phyloP scores from a whole-genome alignment of 2,797 vertebrate genomes.

The Epinephelus coioides region DNA sequence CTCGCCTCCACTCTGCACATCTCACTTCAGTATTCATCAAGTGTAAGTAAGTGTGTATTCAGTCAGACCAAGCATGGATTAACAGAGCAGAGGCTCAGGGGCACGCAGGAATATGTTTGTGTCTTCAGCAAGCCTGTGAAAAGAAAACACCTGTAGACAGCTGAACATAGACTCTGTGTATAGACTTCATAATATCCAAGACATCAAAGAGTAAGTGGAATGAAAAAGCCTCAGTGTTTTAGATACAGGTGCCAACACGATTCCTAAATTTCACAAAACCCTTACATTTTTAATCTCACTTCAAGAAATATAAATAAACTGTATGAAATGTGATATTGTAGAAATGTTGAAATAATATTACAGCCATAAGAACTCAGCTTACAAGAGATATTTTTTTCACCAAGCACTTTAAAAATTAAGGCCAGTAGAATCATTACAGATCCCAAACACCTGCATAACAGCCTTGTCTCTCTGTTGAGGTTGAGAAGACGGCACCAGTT shows the following conservation, averaged over 20 bases:
- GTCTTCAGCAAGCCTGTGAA: slow-evolving; percentile 18
- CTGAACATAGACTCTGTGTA: slow-evolving; percentile 5
- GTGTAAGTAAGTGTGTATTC: slow-evolving; percentile 54
- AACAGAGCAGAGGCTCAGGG: slow-evolving; percentile 31
- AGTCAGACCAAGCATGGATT: slow-evolving; percentile 57
- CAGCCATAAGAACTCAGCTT: background rate
- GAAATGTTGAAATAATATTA: background rate
- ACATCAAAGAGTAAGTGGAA: background rate
- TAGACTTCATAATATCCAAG: background rate
- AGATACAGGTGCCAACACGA: background rate
- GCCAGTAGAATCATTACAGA: no score
- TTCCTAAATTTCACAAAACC: background rate
- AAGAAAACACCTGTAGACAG: slow-evolving; percentile 22
- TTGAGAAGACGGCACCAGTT: no score
- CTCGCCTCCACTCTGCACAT: slow-evolving; percentile 56
- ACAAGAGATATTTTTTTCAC: no score
- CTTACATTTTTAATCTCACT: background rate
- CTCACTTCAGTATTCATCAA: slow-evolving; percentile 59
- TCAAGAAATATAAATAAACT: background rate
- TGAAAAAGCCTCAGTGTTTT: background rate
- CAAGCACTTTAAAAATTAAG: no score
- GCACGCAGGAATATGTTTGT: slow-evolving; percentile 1
- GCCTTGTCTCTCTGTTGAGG: no score
- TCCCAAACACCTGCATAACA: no score
- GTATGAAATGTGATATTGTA: background rate